Percentiles rank a stretch among this genome's conserved stretches.
Evolutionary conservation across 2,113 vertebrate species (phyloP).

Genomic region (Chionis minor): DNA sequence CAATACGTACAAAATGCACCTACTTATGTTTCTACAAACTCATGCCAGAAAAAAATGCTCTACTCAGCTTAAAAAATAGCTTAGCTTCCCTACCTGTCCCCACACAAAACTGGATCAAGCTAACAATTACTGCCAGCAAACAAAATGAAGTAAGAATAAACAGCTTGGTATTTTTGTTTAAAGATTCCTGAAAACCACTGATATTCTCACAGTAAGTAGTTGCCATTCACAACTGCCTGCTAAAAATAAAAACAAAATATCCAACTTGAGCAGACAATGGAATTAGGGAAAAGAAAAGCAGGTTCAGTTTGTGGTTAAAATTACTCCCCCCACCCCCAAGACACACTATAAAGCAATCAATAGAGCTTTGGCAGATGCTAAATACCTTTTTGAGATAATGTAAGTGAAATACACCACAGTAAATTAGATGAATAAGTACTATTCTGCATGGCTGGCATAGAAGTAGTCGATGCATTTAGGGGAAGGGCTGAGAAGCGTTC

Average conservation of each 20-base stretch:
- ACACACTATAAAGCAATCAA: background rate
- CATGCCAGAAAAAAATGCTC: background rate
- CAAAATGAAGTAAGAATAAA: slow-evolving; percentile 3
- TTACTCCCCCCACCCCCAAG: background rate
- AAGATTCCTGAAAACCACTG: background rate
- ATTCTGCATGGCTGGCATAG: slow-evolving; percentile 14
- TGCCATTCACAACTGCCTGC: slow-evolving; percentile 1
- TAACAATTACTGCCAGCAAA: background rate
- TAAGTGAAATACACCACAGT: background rate
- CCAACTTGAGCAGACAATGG: background rate
- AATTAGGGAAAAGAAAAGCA: background rate
- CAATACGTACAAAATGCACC: background rate
- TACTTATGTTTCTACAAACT: background rate
- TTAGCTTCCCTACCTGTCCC: background rate
- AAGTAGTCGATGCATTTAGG: background rate
- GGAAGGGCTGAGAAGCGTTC: background rate
- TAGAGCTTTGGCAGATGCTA: background rate
- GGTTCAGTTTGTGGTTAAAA: background rate
- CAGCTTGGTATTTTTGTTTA: background rate
- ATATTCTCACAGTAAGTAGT: background rate
- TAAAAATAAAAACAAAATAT: slow-evolving; percentile 1
- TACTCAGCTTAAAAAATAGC: background rate
- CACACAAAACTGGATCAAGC: background rate
- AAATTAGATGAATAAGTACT: slow-evolving; percentile 31
- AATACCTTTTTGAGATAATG: slow-evolving; percentile 8